Base-by-base conservation (phyloP, 2,888 invertebrate species). In the Busseola fusca region DNA sequence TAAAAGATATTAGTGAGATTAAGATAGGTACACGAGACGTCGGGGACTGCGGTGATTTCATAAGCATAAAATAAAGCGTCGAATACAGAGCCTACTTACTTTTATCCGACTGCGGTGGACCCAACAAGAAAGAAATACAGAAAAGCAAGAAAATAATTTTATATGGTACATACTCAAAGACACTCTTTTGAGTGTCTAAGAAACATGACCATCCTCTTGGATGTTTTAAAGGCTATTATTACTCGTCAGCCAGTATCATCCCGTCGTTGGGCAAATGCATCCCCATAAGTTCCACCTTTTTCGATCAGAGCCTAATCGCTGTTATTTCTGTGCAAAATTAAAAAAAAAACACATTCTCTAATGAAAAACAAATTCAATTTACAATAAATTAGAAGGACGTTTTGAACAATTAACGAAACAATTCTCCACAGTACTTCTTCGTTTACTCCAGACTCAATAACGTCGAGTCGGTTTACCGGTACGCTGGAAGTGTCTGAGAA, bases 361-460 rank as follows among this genome's bases (percentile, higher is more conserved):
- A 48, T 30, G 1, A 54, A 69, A 45, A 27, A 58, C 25, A 52
- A 50, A 50, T 45, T 25, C 42, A 4, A n/a, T 71, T 57, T 16
- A 50, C 6, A 52, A 21, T 50, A 57, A 76, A 77, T 59, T 69
- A 59, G 59, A 25, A 25, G 57, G 30, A 57, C n/a, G 16, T 42
- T 58, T 30, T 25, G 30, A 34, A 62, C 42, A 78, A 81, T 78
- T 72, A 70, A 74, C 48, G n/a, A 69, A 63, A 62, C 58, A 71
- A 65, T 69, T 58, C 37, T 9, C 58, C 1, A 37, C 12, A 64
- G 66, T 60, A 65, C 57, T 65, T 67, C 59, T 69, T 68, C 54
- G 64, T 73, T 65, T 60, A 64, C 21, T 83, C 57, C 12, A 70
- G 60, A 68, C 57, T 71, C 57, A 82, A 84, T 84, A 84, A 72